These are phyloP conservation scores for Actenoides lindsayi DNA, from an alignment of 2,113 vertebrate genomes.

Conservation along the genomic window DNA sequence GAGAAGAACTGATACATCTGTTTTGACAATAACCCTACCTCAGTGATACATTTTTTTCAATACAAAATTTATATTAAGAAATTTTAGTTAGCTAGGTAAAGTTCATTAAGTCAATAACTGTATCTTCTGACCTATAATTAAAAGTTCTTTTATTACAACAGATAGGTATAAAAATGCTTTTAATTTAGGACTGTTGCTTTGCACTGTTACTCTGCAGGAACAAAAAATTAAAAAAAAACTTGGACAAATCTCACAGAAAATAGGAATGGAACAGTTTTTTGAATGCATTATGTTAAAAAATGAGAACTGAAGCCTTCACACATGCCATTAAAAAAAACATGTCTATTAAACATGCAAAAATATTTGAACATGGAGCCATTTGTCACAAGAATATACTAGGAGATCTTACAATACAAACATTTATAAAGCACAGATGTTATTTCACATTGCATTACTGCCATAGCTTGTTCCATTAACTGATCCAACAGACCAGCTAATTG, in stretches of 20 bases:
- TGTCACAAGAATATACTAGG: conserved; percentile 9
- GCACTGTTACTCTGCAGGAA: background rate
- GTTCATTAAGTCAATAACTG: background rate
- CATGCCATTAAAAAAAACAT: background rate
- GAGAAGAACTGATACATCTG: background rate
- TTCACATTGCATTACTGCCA: conserved; percentile 52
- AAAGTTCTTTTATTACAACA: background rate
- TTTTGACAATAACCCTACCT: background rate
- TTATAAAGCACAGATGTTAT: conserved; percentile 78
- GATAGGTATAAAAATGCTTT: background rate
- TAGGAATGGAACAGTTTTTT: background rate
- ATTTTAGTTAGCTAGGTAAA: background rate
- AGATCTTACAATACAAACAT: conserved; percentile 72
- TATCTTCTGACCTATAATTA: background rate
- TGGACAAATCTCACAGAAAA: background rate
- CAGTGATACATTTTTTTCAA: background rate
- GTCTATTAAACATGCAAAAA: background rate
- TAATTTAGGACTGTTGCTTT: background rate
- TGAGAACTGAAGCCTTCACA: background rate
- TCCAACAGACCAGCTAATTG: conserved; percentile 69
- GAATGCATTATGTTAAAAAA: background rate
- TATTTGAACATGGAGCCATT: conserved; percentile 36
- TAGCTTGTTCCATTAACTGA: conserved; percentile 71
- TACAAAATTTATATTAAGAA: background rate
- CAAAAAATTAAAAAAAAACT: background rate